Conservation (phyloP, 2,888 invertebrate species). For the Timema cristinae region DNA sequence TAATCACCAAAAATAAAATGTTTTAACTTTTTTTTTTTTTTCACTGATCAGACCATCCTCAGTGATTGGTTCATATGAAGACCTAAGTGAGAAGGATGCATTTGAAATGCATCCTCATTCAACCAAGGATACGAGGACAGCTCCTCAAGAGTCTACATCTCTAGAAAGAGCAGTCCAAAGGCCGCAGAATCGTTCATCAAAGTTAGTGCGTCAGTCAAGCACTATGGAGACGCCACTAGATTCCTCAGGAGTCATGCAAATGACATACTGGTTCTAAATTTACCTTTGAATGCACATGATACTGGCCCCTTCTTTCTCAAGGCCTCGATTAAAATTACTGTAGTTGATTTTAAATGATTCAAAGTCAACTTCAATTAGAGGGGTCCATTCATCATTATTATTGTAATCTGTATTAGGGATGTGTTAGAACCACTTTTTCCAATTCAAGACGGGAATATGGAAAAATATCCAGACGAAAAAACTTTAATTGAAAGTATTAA, state of each 20-base stretch:
- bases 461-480: no score
- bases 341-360: no score
- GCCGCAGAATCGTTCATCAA: constrained; percentile 56
- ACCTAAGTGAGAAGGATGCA: constrained; percentile 55
- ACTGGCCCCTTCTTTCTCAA: no score
- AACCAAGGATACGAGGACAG: constrained; percentile 16
- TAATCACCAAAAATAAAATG: neutral
- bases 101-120: constrained; percentile 40
- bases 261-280: constrained; percentile 80
- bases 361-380: no score
- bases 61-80: constrained; percentile 64
- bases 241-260: constrained; percentile 72
- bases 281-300: no score
- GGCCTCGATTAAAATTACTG: no score
- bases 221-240: constrained; percentile 78
- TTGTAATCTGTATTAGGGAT: no score
- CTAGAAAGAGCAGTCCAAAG: constrained; percentile 1
- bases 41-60: constrained; percentile 49
- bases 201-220: constrained; percentile 73
- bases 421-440: no score
- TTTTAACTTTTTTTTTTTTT: neutral
- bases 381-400: no score
- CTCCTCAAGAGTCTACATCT: constrained; percentile 1
- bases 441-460: no score
- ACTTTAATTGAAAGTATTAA: no score